These are phyloP conservation scores for Gnathonemus echidnorhynchus DNA, from an alignment of 2,113 vertebrate genomes.

Conservation along the genomic window DNA sequence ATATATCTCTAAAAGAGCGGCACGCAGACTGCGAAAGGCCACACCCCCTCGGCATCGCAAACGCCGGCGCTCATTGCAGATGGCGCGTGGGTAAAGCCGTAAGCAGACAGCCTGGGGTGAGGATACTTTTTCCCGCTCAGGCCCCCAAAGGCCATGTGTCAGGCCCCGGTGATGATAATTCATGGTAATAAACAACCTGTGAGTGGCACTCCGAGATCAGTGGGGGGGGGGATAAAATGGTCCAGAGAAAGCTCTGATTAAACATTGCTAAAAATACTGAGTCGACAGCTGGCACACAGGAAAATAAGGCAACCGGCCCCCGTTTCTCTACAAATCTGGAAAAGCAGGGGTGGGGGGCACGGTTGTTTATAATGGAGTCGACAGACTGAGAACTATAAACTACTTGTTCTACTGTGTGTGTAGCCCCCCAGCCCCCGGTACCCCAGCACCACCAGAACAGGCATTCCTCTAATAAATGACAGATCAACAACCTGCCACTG, in stretches of 20 bases:
- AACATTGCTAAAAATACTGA: not conserved
- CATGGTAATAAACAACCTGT: constrained; percentile 6
- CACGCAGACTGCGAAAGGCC: not conserved
- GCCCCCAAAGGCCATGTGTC: not conserved
- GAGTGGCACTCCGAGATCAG: not conserved
- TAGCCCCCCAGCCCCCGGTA: not conserved
- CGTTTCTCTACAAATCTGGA: not conserved
- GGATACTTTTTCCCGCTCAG: not conserved
- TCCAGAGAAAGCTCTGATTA: constrained; percentile 3
- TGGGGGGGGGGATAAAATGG: not conserved
- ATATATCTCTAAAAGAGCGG: not conserved
- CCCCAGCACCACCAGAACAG: not conserved
- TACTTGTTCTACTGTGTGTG: not conserved
- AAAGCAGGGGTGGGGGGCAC: not conserved
- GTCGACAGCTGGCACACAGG: not conserved
- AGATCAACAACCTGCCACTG: not conserved
- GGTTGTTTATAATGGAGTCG: not conserved
- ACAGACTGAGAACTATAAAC: not conserved
- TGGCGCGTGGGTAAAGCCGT: not conserved
- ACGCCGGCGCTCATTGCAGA: not conserved
- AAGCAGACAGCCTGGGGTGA: not conserved
- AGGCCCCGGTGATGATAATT: not conserved
- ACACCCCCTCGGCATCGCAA: not conserved
- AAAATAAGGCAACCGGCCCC: not conserved
- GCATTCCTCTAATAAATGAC: not conserved